phyloP scores from a whole-genome alignment of 2,113 vertebrate species.

The Ochotona princeps region DNA sequence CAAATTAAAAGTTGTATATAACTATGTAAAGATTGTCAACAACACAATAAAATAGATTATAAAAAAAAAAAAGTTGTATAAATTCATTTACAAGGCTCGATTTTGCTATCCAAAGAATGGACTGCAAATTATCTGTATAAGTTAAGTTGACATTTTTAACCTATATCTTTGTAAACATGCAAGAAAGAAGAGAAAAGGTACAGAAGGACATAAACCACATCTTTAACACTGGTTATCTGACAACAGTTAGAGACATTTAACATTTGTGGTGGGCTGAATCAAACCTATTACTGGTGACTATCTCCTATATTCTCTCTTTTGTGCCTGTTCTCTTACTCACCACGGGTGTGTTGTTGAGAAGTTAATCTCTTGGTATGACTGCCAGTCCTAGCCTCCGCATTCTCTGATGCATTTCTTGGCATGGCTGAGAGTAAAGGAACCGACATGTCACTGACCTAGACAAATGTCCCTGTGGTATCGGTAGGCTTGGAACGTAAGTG shows the following conservation, averaged over 20 bases:
- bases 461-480: background rate
- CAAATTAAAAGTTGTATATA: background rate
- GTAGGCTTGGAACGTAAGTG: background rate
- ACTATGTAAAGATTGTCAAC: no score
- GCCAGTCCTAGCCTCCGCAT: background rate
- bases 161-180: background rate
- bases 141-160: background rate
- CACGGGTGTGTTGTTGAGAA: background rate
- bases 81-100: background rate
- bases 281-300: background rate
- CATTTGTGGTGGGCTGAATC: background rate
- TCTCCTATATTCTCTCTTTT: background rate
- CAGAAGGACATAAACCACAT: background rate
- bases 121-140: background rate
- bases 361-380: background rate
- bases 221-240: background rate
- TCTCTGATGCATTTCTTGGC: background rate
- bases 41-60: no score
- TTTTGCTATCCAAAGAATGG: background rate
- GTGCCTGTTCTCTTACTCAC: background rate
- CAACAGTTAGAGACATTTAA: background rate
- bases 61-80: background rate
- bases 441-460: background rate
- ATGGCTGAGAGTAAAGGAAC: background rate
- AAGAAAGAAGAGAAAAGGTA: background rate